Evolutionary conservation across 2,888 invertebrate species (phyloP), one percentile per base, ranked within the genome.

Genomic region (Trypoxylon attenuatum): DNA sequence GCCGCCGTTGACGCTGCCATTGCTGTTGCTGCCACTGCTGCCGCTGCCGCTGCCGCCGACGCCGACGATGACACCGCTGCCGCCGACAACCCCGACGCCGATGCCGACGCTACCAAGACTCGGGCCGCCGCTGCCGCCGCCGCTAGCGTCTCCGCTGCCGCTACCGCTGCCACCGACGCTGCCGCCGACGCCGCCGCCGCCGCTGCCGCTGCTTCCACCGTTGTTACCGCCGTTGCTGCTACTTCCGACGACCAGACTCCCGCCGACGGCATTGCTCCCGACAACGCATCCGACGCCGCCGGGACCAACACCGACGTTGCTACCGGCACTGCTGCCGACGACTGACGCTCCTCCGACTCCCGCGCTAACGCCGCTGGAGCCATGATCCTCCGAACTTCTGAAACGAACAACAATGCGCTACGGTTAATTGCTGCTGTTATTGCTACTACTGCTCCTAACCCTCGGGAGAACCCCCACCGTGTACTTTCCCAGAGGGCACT

Each of bases 301-400:
- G 51, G 10, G 2, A 33, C 29, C 53, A 15, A 23, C 55, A 27
- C 52, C 43, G 33, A 33, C 33, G 33, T 13, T 33, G 33, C 33
- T 33, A 27, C 52, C 43, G 33, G 13, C 33, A 13, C 33, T 33
- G 33, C 33, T 33, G n/a, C 33, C 33, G 41, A 49, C 60, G 10
- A 52, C 50, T 38, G 54, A 54, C 51, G 59, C 57, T 55, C 66
- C 72, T 29, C 64, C 46, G 27, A 67, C 75, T 53, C 76, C 80
- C 46, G 69, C 82, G 61, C 74, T 76, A 69, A 65, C 81, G 56
- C 76, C 79, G 67, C 71, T 76, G 65, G 81, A 72, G 80, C 83
- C 85, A 66, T 84, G 84, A 81, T 84, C 85, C 81, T 85, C 84
- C 67, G 85, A 83, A 78, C 81, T 85, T 79, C 86, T 85, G 82